A percentile compares a stretch with the other conserved stretches of the same genome.
These are phyloP conservation scores for Liasis olivaceus DNA, from an alignment of 2,797 vertebrate genomes.

Conservation along the genomic window DNA sequence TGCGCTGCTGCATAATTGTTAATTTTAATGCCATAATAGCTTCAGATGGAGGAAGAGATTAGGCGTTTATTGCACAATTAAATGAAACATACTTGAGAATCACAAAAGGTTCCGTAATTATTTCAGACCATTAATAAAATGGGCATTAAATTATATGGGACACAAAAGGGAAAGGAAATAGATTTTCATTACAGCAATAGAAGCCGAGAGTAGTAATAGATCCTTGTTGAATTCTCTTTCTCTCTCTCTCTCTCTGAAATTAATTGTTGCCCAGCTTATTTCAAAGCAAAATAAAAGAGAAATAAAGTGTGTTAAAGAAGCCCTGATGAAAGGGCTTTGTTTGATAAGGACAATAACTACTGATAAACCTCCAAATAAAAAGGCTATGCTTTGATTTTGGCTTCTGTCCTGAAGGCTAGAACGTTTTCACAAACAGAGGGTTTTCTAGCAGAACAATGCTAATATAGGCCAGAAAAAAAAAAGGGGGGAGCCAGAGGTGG, in stretches of 20 bases:
- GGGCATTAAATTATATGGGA: constrained; percentile 99
- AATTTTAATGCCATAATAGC: constrained; percentile 99
- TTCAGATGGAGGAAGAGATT: constrained; percentile 99
- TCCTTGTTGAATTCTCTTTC: constrained; percentile 98
- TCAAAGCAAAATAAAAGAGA: constrained; percentile 99
- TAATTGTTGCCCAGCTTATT: constrained; percentile 99
- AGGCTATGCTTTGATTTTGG: constrained; percentile 74
- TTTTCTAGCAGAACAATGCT: constrained; percentile 33
- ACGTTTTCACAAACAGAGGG: constrained; percentile 4
- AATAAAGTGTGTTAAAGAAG: constrained; percentile 88
- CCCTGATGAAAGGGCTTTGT: constrained; percentile 85
- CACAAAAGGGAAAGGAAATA: constrained; percentile 99
- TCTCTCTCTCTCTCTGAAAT: constrained; percentile 95
- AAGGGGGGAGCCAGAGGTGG: neutral
- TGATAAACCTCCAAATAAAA: constrained; percentile 84
- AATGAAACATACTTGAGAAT: constrained; percentile 99
- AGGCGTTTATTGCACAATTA: constrained; percentile 99
- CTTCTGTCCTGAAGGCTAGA: constrained; percentile 59
- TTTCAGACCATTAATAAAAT: constrained; percentile 99
- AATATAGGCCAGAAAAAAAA: neutral
- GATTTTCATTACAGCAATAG: constrained; percentile 99
- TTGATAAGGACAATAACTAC: constrained; percentile 84
- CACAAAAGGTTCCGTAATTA: constrained; percentile 99
- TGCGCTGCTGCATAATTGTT: constrained; percentile 99
- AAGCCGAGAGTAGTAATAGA: constrained; percentile 99